phyloP scores from a whole-genome alignment of 1,140 invertebrate species.

The Lasaia peninsularis region DNA sequence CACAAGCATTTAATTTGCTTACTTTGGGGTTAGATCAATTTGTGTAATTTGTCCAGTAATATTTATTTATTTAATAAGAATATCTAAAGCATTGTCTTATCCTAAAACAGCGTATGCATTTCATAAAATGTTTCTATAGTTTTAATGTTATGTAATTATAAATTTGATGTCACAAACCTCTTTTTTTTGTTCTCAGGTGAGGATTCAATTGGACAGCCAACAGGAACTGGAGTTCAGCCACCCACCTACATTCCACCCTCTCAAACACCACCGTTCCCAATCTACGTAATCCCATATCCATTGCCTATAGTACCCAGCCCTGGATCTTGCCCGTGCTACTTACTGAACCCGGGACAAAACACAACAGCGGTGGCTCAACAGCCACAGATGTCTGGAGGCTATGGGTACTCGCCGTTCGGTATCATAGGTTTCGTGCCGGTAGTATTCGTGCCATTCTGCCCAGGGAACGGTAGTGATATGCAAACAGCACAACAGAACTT shows the following conservation, averaged over 20 bases:
- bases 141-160: no score
- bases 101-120: no score
- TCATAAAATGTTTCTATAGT: no score
- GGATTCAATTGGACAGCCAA: constrained; percentile 47
- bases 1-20: no score
- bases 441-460: constrained; percentile 79
- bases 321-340: constrained; percentile 76
- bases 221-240: constrained; percentile 73
- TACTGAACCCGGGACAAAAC: constrained; percentile 66
- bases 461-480: constrained; percentile 63
- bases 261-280: constrained; percentile 67
- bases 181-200: constrained; percentile 33
- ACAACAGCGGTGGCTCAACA: background rate
- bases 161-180: no score
- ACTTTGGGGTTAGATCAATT: no score
- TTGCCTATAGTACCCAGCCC: constrained; percentile 77
- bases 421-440: constrained; percentile 80
- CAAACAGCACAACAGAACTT: constrained; percentile 76
- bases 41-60: no score
- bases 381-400: background rate
- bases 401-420: constrained; percentile 55
- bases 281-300: constrained; percentile 77
- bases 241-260: constrained; percentile 42
- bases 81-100: no score
- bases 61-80: no score